Conservation (phyloP, 2,113 vertebrate species). For the Heterotilapia buettikoferi region DNA sequence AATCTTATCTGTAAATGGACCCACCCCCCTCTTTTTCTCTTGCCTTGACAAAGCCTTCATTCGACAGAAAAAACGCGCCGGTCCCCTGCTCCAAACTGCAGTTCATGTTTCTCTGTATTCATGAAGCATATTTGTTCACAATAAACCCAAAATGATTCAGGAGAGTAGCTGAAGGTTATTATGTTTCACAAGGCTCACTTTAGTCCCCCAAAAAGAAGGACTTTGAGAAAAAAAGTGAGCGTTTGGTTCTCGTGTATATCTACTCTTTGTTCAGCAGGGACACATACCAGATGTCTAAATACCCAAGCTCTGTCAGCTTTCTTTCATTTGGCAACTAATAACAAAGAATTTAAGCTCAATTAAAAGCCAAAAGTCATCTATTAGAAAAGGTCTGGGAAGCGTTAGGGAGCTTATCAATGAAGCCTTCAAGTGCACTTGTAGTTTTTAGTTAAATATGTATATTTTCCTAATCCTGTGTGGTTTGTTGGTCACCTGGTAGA, state of each 20-base stretch:
- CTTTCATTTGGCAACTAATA: background rate
- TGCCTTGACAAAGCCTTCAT: conserved; percentile 9
- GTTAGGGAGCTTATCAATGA: background rate
- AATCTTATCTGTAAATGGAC: conserved; percentile 68
- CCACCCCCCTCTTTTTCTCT: background rate
- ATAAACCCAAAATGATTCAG: conserved; percentile 42
- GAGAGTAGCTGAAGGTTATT: conserved; percentile 55
- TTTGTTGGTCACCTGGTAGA: background rate
- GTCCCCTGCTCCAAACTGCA: conserved; percentile 34
- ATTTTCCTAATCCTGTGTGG: background rate
- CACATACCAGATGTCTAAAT: background rate
- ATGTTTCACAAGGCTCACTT: background rate
- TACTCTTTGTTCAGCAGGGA: background rate
- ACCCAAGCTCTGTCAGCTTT: background rate
- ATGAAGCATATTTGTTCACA: conserved; percentile 59
- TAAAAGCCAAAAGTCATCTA: background rate
- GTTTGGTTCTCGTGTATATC: background rate
- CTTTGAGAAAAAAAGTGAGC: background rate
- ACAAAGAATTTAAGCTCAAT: background rate
- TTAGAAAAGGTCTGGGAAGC: background rate
- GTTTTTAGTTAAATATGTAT: background rate
- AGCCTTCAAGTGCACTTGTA: background rate
- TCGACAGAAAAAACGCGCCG: conserved; percentile 9
- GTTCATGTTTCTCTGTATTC: conserved; percentile 47
- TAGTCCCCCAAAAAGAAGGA: background rate